Conservation (phyloP, 2,797 vertebrate species). For the Lutjanus campechanus region DNA sequence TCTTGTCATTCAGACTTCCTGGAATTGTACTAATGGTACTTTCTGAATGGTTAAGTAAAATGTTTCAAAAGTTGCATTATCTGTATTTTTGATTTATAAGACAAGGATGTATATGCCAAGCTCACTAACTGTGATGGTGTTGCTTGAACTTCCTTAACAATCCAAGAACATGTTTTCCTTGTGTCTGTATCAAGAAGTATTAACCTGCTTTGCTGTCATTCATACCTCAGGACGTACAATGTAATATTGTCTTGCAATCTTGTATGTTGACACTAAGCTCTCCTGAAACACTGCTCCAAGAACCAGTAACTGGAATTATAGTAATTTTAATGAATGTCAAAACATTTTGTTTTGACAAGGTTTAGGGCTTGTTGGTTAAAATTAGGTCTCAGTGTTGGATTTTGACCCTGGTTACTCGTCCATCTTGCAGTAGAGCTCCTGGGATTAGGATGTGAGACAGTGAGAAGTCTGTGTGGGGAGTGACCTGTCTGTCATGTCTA, state of each 20-base stretch:
- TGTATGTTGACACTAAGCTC: slow-evolving; percentile 3
- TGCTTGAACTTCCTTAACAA: background rate
- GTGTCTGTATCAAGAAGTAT: background rate
- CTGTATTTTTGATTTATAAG: background rate
- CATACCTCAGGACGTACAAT: background rate
- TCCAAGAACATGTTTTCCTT: slow-evolving; percentile 6
- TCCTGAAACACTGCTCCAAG: background rate
- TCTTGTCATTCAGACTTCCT: background rate
- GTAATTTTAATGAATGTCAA: background rate
- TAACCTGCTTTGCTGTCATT: slow-evolving; percentile 7
- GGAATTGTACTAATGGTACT: background rate
- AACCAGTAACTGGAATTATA: background rate
- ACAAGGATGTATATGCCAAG: background rate
- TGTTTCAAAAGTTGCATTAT: background rate
- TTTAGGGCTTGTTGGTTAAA: slow-evolving; percentile 26
- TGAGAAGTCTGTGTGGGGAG: background rate
- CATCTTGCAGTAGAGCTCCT: slow-evolving; percentile 20
- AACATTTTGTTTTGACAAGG: background rate
- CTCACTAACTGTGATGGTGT: background rate
- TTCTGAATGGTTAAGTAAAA: background rate
- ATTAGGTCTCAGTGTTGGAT: slow-evolving; percentile 19
- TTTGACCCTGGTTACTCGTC: slow-evolving; percentile 4
- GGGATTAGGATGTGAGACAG: slow-evolving; percentile 34
- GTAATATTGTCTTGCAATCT: slow-evolving; percentile 12
- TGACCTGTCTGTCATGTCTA: slow-evolving; percentile 23